Evolutionary conservation across 1,140 invertebrate species (phyloP).

Genomic region (Ceratoteleas bidentatus): DNA sequence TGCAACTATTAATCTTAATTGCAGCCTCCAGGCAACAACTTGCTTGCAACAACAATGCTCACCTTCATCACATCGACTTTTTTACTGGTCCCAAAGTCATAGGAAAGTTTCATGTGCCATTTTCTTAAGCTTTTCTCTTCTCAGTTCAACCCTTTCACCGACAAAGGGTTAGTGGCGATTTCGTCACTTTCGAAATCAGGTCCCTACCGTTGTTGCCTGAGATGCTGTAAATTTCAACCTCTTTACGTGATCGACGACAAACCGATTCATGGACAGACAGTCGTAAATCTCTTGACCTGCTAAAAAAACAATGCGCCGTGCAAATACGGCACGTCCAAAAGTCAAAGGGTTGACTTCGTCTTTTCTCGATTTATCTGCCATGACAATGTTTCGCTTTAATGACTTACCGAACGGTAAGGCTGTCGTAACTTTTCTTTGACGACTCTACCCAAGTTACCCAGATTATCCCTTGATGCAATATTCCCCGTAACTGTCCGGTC

Average conservation of each 20-base stretch:
- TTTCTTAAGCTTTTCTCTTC: too few species aligned
- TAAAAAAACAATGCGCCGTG: conserved; percentile 22
- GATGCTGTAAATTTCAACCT: conserved; percentile 26
- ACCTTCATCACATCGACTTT: too few species aligned
- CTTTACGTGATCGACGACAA: conserved; percentile 25
- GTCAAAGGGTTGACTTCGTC: conserved; percentile 40
- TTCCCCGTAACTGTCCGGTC: too few species aligned
- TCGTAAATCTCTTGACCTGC: conserved; percentile 40
- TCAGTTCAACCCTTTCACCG: too few species aligned
- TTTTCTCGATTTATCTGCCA: conserved; percentile 19
- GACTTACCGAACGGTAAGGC: conserved; percentile 25
- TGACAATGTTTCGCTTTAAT: conserved; percentile 7
- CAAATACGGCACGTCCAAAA: conserved; percentile 21
- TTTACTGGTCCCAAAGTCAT: too few species aligned
- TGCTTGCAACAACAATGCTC: too few species aligned
- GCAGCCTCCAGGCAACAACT: too few species aligned
- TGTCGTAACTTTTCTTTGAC: conserved; percentile 39
- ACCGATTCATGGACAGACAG: conserved; percentile 12
- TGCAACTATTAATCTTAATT: too few species aligned
- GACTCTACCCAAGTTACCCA: conserved; percentile 15
- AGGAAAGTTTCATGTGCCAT: too few species aligned
- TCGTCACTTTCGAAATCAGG: too few species aligned
- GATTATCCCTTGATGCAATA: conserved; percentile 33
- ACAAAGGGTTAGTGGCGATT: too few species aligned
- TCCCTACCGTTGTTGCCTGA: too few species aligned